A percentile compares a stretch with the other conserved stretches of the same genome.
phyloP scores from a whole-genome alignment of 2,113 vertebrate species.

The Chaetodon auriga region DNA sequence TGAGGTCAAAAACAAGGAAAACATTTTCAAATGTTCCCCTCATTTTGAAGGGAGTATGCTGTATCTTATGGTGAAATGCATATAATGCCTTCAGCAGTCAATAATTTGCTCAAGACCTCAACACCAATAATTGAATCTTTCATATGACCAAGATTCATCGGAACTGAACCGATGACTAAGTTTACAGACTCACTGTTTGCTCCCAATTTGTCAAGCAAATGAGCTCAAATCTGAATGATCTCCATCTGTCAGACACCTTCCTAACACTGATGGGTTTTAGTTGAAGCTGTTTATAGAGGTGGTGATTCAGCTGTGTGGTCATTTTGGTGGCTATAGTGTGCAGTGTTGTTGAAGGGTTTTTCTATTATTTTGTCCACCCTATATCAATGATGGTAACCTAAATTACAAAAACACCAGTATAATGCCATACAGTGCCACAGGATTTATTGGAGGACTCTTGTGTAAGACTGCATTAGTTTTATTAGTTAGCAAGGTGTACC shows the following conservation, averaged over 20 bases:
- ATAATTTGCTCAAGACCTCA: background rate
- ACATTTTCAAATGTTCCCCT: conserved; percentile 35
- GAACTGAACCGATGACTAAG: background rate
- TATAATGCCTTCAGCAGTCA: background rate
- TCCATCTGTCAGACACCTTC: too few relatives aligned
- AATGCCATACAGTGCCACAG: background rate
- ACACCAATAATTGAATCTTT: background rate
- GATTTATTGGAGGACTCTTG: background rate
- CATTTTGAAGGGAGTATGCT: background rate
- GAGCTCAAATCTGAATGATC: background rate
- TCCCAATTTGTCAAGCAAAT: background rate
- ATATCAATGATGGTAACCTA: background rate
- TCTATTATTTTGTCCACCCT: background rate
- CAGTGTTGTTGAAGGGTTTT: background rate
- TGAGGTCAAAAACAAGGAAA: conserved; percentile 20
- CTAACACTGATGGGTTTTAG: background rate
- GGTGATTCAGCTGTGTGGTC: background rate
- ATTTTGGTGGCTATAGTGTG: background rate
- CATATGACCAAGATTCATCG: background rate
- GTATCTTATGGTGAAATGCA: background rate
- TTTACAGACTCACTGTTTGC: background rate
- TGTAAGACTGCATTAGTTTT: background rate
- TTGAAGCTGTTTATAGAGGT: background rate
- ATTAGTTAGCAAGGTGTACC: too few relatives aligned
- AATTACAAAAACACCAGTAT: background rate